Evolutionary conservation across 1,140 invertebrate species (phyloP).

Genomic region (Zaprionus lachaisei): DNA sequence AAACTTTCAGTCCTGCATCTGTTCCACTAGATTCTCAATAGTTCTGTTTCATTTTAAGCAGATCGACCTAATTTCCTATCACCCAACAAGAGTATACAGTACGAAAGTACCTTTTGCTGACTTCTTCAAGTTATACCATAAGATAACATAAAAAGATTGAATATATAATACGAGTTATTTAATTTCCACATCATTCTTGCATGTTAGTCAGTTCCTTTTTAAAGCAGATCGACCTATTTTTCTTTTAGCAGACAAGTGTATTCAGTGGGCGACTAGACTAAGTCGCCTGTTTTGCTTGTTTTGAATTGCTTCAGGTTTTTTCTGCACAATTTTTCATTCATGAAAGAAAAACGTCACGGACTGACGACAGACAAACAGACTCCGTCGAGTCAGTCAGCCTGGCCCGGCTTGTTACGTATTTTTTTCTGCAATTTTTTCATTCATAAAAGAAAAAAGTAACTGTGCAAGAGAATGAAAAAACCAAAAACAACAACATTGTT

Average conservation of each 20-base stretch:
- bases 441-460: slow-evolving; percentile 52
- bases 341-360: slow-evolving; percentile 53
- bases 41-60: too few relatives aligned
- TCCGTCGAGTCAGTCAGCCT: slow-evolving; percentile 15
- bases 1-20: too few relatives aligned
- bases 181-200: too few relatives aligned
- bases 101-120: too few relatives aligned
- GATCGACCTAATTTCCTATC: too few relatives aligned
- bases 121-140: too few relatives aligned
- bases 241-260: neutral
- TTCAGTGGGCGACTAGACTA: neutral
- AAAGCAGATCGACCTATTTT: neutral
- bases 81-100: too few relatives aligned
- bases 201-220: neutral
- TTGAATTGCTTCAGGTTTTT: slow-evolving; percentile 32
- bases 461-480: slow-evolving; percentile 16
- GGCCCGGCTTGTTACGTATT: slow-evolving; percentile 42
- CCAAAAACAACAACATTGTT: slow-evolving; percentile 24
- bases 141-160: too few relatives aligned
- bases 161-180: too few relatives aligned
- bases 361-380: slow-evolving; percentile 46
- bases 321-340: slow-evolving; percentile 55
- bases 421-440: slow-evolving; percentile 57
- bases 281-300: slow-evolving; percentile 1
- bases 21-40: too few relatives aligned